Base-by-base conservation (phyloP, 2,113 vertebrate species). In the Conger conger region DNA sequence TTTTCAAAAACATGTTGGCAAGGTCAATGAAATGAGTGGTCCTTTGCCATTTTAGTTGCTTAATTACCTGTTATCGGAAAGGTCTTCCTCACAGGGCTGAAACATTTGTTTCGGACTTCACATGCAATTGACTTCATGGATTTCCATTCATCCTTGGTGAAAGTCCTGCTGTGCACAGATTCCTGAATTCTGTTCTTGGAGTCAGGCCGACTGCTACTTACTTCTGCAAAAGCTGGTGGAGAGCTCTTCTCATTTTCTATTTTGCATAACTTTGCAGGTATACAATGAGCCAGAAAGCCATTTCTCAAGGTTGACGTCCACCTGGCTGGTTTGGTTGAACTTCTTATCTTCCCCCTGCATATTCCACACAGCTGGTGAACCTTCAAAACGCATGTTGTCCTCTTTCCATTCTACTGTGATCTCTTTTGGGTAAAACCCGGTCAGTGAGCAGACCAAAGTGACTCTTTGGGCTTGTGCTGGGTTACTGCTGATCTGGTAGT, bases 361-460 rank as follows among this genome's bases (percentile, higher is more conserved):
- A 80, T 17, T 91, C 82, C 87, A 87, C 30, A 35, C 0, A 0
- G 0, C 80, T 23, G 0, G 0, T 0, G 0, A 0, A 0, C 4
- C 0, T 0, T 0, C 2, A 1, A 73, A 5, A 23, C 0, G 0
- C 0, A 6, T 0, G 0, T 73, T 0, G 23, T 88, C 83, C 15
- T 0, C 11, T 4, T 79, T 0, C 94, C 94, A 95, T 0, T 0
- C 0, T 76, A 95, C 86, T 0, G 0, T 76, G n/a, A 89, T 2
- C 0, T 82, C 3, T 0, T 91, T 63, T 17, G 90, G 93, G 83
- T 53, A 89, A 83, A 83, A 91, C 36, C 60, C 90, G 17, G 82
- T 91, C 2, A 95, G 5, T 53, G 36, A 87, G 89, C 95, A 95
- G 79, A 91, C 15, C 37, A 95, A 90, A 57, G 35, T 86, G 80